Evolutionary conservation across 2,888 invertebrate genomes (phyloP).

Genomic region (Tubulanus polymorphus): DNA sequence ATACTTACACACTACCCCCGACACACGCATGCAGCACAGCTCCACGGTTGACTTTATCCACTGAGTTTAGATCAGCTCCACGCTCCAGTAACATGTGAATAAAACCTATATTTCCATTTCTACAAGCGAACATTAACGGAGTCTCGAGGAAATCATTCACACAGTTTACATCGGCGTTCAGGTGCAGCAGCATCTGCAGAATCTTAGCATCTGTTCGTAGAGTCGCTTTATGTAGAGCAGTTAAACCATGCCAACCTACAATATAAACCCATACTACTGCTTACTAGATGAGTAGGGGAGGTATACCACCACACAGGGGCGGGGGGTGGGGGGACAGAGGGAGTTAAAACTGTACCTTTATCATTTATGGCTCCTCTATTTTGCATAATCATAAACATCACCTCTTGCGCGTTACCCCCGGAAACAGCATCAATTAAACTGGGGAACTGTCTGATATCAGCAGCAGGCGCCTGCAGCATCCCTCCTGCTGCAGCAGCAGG

Average conservation of each 20-base stretch:
- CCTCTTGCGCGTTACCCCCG: too few species aligned
- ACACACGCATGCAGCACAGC: slow-evolving; percentile 44
- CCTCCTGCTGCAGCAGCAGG: too few species aligned
- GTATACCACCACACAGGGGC: too few species aligned
- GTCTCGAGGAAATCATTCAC: slow-evolving; percentile 42
- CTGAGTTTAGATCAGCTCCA: slow-evolving; percentile 32
- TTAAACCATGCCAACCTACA: slow-evolving; percentile 48
- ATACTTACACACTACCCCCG: slow-evolving; percentile 46
- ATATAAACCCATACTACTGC: too few species aligned
- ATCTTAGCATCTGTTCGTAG: slow-evolving; percentile 34
- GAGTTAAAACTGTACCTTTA: too few species aligned
- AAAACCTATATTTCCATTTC: slow-evolving; percentile 35
- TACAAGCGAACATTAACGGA: slow-evolving; percentile 46
- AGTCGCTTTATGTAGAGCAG: slow-evolving; percentile 43
- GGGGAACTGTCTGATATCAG: too few species aligned
- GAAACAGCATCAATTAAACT: too few species aligned
- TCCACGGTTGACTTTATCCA: slow-evolving; percentile 35
- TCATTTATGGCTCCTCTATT: too few species aligned
- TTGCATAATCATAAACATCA: too few species aligned
- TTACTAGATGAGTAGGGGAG: too few species aligned
- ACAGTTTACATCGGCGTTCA: slow-evolving; percentile 42
- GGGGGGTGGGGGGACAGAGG: too few species aligned
- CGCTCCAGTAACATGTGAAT: slow-evolving; percentile 34
- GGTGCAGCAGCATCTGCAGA: slow-evolving; percentile 31
- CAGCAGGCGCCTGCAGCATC: too few species aligned